Base-by-base conservation (phyloP, 2,888 invertebrate species). In the Spodoptera littoralis region DNA sequence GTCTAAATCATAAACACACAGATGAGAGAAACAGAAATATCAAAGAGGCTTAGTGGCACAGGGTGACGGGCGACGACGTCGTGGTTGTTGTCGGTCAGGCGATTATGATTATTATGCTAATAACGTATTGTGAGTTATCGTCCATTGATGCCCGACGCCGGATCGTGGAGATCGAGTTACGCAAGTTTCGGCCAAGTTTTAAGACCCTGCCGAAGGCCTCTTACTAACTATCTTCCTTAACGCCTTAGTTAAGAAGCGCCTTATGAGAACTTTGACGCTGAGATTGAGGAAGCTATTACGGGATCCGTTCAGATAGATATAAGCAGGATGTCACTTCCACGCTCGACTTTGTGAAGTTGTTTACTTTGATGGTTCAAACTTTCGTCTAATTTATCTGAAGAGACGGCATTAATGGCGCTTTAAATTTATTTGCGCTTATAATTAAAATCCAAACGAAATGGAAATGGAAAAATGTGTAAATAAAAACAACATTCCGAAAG, bases 211-310 rank as follows among this genome's bases (percentile, higher is more conserved):
- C 88, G 89, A 93, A 92, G 92, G 90, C 91, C 92, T 91, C 92
- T 90, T 87, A 89, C 92, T 88, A 92, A 92, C 92, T 94, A 94
- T 92, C 91, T 92, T 92, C 92, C 92, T 92, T 92, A 92, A 91
- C 92, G 93, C 93, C 92, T 92, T 92, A 93, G 92, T 93, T 94
- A 93, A 94, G 92, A 91, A 92, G 90, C 92, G 92, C 88, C 93
- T 93, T 93, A 93, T 92, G 93, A 94, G 93, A 93, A 94, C 94
- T 94, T 94, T 92, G 93, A 92, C 93, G 92, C 88, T 81, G 90
- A 92, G 93, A 93, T 94, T 93, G 93, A 93, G 92, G 93, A 93
- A 93, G 93, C 94, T 92, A 94, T 94, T 93, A 93, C 90, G 88
- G 88, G 90, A 90, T 92, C 92, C 91, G 90, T 93, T 92, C 91